Evolutionary conservation across 2,113 vertebrate species (phyloP), one percentile per base, ranked within the genome.

Genomic region (Pluvianellus socialis): DNA sequence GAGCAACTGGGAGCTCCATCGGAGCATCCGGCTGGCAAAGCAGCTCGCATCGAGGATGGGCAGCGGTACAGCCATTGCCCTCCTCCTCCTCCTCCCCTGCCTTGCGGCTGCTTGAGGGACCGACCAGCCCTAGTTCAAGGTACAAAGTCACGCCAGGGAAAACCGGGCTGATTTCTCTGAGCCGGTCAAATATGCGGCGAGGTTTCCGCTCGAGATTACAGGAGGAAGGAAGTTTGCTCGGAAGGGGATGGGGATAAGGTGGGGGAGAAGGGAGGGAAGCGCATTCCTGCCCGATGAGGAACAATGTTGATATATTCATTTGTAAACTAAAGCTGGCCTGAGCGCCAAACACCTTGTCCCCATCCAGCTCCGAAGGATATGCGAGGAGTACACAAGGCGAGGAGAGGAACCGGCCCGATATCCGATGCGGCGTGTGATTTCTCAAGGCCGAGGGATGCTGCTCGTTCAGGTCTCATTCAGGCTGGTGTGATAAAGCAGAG

Each of bases 231-330:
- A 97, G 92, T 93, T 94, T 67, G 95, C 75, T 92, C 40, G 87
- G 98, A 98, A 98, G 94, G 92, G 97, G 97, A 98, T 97, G 97
- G 97, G 97, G 91, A 96, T 94, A 95, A 96, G 94, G 97, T 93
- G 92, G 96, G 77, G 72, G 88, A 83, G 96, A 96, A 96, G 86
- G 93, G 93, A 96, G 92, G 96, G 97, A 96, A 97, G 90, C 21
- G 3, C 97, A 96, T 98, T 98, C 97, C 96, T 97, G 94, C 92
- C 84, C 94, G 93, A 85, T 96, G 98, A 96, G 96, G 90, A 94
- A 93, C 96, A 94, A 93, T 96, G 96, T 96, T 96, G 87, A 97
- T 94, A 88, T 44, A 66, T 93, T 88, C 52, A 79, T 93, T 75
- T 96, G 94, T 97, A 97, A 96, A 97, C 94, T 94, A 76, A 95